Evolutionary conservation across 2,888 invertebrate genomes (phyloP), one percentile per base, ranked within the genome.

Genomic region (Noctua janthe): DNA sequence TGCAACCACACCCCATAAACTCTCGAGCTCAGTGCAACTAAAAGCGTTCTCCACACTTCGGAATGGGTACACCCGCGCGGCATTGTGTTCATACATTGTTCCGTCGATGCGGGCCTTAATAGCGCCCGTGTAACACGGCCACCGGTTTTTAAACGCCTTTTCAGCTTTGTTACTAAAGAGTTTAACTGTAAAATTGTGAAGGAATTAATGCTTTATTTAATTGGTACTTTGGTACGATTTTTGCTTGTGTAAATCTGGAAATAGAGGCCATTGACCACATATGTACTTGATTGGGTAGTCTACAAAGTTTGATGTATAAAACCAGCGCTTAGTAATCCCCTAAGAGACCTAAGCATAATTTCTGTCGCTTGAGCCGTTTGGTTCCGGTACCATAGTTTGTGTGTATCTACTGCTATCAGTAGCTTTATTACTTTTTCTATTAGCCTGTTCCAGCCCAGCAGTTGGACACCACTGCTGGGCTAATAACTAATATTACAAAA

Each of bases 31-130:
- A 71, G 76, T 62, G 64, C 84, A 87, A 85, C 89, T 94, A 92
- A 93, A 94, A 94, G 94, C 93, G 86, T 88, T 88, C 92, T 91
- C 89, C 85, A 87, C 90, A 84, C 90, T 83, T 76, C 81, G 88
- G 88, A 92, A 91, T 85, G 91, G 90, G 90, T 83, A 90, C 92
- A 91, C 91, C 92, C 90, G 90, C 69, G 87, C 85, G 84, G 91
- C 88, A 90, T 91, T 90, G 92, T 91, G 90, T 73, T 69, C 87
- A 74, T 64, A 80, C 90, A 94, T 93, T 94, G 94, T 94, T 92
- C 92, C 90, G 87, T 87, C 90, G 90, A 91, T 88, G 87, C 85
- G 83, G 81, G 78, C 77, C 89, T 89, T 89, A 90, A 91, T 88
- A 89, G 90, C 81, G 66, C 64, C 87, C 79, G 81, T 88, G 85